Conservation (phyloP, 2,113 vertebrate genomes). For the Bos javanicus region DNA sequence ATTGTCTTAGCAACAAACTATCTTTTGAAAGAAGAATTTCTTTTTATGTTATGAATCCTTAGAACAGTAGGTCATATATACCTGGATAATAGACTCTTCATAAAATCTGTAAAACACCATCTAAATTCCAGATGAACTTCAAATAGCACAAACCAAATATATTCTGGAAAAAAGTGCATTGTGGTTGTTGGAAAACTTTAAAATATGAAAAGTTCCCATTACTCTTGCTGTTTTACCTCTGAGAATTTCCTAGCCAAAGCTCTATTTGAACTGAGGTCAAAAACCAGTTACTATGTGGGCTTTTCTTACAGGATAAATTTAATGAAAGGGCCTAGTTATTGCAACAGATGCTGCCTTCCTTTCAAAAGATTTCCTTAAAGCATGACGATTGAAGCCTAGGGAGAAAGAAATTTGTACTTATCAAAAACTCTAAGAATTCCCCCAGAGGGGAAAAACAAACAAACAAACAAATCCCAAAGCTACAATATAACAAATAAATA, state of each 20-base stretch:
- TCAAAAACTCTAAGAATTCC: constrained; percentile 34
- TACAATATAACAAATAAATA: constrained; percentile 14
- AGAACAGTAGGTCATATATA: neutral
- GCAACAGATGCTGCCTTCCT: constrained; percentile 32
- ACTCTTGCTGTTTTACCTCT: constrained; percentile 48
- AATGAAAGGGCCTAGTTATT: constrained; percentile 54
- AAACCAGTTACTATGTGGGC: constrained; percentile 45
- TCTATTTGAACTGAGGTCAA: constrained; percentile 61
- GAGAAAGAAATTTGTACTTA: constrained; percentile 61
- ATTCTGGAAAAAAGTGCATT: neutral
- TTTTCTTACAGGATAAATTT: constrained; percentile 59
- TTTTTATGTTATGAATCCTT: neutral
- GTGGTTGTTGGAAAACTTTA: constrained; percentile 35
- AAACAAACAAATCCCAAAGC: neutral
- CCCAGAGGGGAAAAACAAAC: neutral
- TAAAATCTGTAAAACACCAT: neutral
- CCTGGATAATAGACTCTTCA: neutral
- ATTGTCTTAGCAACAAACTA: neutral
- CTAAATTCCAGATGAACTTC: constrained; percentile 37
- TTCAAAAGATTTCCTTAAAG: constrained; percentile 60
- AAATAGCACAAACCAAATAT: constrained; percentile 24
- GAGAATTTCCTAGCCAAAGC: constrained; percentile 49
- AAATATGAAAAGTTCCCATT: constrained; percentile 43
- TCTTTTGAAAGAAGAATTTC: constrained; percentile 11
- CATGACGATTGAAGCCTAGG: constrained; percentile 25